Percentiles rank a stretch among this genome's conserved stretches.
Conservation (phyloP, 2,888 invertebrate species). For the Tigriopus californicus region DNA sequence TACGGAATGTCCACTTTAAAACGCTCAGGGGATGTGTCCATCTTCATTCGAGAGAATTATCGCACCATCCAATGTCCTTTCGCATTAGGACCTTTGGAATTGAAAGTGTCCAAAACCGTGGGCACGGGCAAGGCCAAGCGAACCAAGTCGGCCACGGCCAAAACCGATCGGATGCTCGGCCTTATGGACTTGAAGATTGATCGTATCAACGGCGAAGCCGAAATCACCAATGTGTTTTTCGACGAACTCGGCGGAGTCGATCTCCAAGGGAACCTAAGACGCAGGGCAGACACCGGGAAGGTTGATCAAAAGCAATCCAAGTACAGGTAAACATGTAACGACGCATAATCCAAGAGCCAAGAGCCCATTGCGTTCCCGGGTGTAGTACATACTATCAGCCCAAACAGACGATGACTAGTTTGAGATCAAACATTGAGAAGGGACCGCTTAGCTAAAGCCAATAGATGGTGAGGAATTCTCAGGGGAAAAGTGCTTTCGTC, state of each 20-base stretch:
- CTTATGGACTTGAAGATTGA: conserved; percentile 3
- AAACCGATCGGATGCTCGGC: conserved; percentile 1
- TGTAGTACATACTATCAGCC: too few relatives aligned
- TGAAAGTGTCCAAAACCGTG: neutral
- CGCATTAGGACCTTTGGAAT: conserved; percentile 1
- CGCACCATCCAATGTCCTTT: conserved; percentile 8
- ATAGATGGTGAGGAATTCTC: too few relatives aligned
- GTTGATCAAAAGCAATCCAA: too few relatives aligned
- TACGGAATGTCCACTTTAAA: conserved; percentile 10
- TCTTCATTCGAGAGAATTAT: neutral
- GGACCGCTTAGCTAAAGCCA: too few relatives aligned
- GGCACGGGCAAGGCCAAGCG: neutral
- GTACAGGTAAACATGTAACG: too few relatives aligned
- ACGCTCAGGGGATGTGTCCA: conserved; percentile 10
- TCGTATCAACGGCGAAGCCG: neutral
- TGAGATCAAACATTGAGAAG: too few relatives aligned
- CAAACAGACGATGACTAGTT: too few relatives aligned
- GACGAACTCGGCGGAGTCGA: conserved; percentile 6
- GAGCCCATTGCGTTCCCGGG: too few relatives aligned
- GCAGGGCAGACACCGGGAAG: neutral
- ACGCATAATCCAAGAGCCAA: too few relatives aligned
- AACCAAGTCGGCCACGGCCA: neutral
- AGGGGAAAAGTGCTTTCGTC: too few relatives aligned
- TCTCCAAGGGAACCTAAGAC: neutral
- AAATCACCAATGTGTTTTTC: neutral